Percentiles rank a stretch among this genome's conserved stretches.
Evolutionary conservation across 1,140 invertebrate species (phyloP).

Genomic region (Zelostemma sp.): DNA sequence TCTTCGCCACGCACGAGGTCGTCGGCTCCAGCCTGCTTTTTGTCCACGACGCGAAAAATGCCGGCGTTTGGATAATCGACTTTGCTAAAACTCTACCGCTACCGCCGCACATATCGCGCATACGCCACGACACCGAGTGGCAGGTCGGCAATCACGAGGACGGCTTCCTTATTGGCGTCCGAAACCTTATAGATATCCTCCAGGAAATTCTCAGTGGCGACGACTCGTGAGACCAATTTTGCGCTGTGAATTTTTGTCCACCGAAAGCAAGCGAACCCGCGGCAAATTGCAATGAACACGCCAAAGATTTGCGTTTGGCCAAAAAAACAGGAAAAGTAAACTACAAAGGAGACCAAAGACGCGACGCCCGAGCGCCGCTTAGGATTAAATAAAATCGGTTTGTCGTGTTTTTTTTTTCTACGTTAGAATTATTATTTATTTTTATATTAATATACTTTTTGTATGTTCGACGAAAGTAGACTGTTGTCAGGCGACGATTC

Average conservation of each 20-base stretch:
- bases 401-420: slow-evolving; percentile 36
- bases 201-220: slow-evolving; percentile 45
- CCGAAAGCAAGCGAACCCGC: neutral
- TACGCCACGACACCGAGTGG: slow-evolving; percentile 89
- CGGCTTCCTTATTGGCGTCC: slow-evolving; percentile 94
- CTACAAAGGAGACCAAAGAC: slow-evolving; percentile 61
- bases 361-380: slow-evolving; percentile 47
- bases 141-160: slow-evolving; percentile 98
- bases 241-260: too few relatives aligned
- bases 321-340: neutral
- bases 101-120: slow-evolving; percentile 76
- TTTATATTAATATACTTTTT: slow-evolving; percentile 15
- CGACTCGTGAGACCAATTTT: too few relatives aligned
- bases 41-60: slow-evolving; percentile 90
- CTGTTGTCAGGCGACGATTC: slow-evolving; percentile 54
- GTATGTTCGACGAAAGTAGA: slow-evolving; percentile 41
- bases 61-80: slow-evolving; percentile 97
- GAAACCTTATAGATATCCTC: slow-evolving; percentile 93
- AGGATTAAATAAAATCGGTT: slow-evolving; percentile 41
- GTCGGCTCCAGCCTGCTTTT: slow-evolving; percentile 97
- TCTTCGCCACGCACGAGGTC: slow-evolving; percentile 94
- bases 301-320: too few relatives aligned
- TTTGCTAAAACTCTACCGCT: slow-evolving; percentile 95
- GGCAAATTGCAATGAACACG: too few relatives aligned
- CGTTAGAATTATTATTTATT: slow-evolving; percentile 7